Base-by-base conservation (phyloP, 2,113 vertebrate genomes). In the Poicephalus meyeri region DNA sequence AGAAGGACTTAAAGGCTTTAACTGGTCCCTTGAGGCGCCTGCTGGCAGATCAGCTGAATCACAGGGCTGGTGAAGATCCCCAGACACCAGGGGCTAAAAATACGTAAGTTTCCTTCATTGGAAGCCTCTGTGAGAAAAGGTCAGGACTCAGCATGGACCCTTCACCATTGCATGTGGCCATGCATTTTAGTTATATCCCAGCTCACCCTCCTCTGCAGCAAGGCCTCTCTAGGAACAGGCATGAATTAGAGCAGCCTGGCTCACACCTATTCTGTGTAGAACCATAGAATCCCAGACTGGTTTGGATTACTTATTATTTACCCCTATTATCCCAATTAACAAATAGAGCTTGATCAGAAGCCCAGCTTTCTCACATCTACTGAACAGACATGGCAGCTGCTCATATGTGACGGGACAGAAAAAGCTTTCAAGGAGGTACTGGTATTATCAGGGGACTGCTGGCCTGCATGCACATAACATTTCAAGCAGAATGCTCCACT, bases 181-280 rank as follows among this genome's bases (percentile, higher is more conserved):
- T 7, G 16, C 11, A 6, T 53, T 80, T 71, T 21, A 35, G 16
- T 61, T 31, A 10, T 3, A 50, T 4, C 17, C 23, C 7, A 55
- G 55, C 33, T 49, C 33, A 9, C 7, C 25, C 33, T 52, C 28
- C 42, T 35, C 23, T 56, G 61, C 21, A 39, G 29, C 61, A 47
- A 15, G 7, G 28, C 7, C 13, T 33, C 16, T 28, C 46, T 12
- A 31, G 23, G 41, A 47, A 9, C 13, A 31, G 50, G 14, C 8
- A 46, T 3, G 29, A 53, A 33, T 24, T 23, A 35, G 4, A 79
- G 68, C 28, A 86, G 50, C 44, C 61, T 71, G 66, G 66, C 60
- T 92, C 12, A 1, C 55, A 44, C 46, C 33, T 8, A 8, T 3
- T 9, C 18, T 0, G 0, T 1, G 7, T 4, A 23, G 41, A 53